These are phyloP conservation scores for Cephus pulcher DNA, from an alignment of 2,888 invertebrate genomes.

Conservation along the genomic window DNA sequence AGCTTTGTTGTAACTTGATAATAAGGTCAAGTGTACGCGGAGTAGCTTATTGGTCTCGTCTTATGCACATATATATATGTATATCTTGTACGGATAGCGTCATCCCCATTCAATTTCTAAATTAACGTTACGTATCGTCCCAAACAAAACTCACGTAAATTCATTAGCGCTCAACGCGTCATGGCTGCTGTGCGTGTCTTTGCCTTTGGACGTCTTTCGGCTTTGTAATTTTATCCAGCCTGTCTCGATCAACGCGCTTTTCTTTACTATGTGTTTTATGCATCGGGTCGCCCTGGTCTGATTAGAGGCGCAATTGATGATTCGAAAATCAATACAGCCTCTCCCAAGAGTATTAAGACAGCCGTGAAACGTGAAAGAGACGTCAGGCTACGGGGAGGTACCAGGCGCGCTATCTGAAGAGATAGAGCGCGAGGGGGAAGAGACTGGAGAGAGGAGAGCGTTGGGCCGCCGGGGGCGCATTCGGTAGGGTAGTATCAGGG, in stretches of 20 bases:
- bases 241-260: background rate
- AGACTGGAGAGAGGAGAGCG: constrained; percentile 19
- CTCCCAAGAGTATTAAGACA: constrained; percentile 59
- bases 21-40: background rate
- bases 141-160: background rate
- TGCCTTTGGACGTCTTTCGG: background rate
- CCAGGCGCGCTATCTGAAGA: constrained; percentile 39
- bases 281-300: constrained; percentile 39
- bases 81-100: background rate
- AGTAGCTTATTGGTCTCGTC: background rate
- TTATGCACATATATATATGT: background rate
- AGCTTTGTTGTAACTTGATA: background rate
- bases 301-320: constrained; percentile 66
- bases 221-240: background rate
- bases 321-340: constrained; percentile 64
- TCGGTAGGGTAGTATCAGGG: constrained; percentile 27
- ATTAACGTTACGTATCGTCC: background rate
- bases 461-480: constrained; percentile 6
- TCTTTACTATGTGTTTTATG: too few relatives aligned
- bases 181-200: background rate
- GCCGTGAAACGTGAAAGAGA: constrained; percentile 35
- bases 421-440: constrained; percentile 30
- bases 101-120: background rate
- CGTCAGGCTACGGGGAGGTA: constrained; percentile 27
- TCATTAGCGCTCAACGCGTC: background rate